Percentiles rank a stretch among this genome's conserved stretches.
phyloP scores from a whole-genome alignment of 2,888 invertebrate genomes.

The Strigamia transsilvanica region DNA sequence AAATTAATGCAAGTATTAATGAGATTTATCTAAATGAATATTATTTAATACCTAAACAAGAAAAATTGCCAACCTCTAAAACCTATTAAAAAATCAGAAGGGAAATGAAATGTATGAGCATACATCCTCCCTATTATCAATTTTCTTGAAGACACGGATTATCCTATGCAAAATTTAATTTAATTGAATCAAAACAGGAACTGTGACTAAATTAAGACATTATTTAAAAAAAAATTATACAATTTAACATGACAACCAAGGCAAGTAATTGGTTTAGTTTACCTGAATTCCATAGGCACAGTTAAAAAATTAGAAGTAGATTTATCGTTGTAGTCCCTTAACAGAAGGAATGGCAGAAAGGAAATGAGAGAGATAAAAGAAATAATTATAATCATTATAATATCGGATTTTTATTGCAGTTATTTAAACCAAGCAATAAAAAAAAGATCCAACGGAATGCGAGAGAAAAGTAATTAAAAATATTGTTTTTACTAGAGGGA shows the following conservation, averaged over 20 bases:
- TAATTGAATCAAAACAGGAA: background rate
- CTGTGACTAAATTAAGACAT: background rate
- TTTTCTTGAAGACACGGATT: background rate
- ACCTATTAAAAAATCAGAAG: background rate
- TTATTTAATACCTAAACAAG: background rate
- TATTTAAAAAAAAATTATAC: background rate
- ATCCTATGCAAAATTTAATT: background rate
- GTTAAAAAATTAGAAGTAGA: slow-evolving; percentile 50
- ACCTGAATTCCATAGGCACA: slow-evolving; percentile 50
- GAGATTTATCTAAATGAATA: background rate
- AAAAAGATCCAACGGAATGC: too few species aligned
- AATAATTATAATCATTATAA: background rate
- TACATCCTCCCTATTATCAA: background rate
- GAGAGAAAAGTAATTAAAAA: too few species aligned
- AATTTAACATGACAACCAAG: background rate
- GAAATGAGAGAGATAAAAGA: background rate
- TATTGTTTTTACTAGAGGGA: too few species aligned
- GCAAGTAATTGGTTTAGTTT: background rate
- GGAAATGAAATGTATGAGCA: background rate
- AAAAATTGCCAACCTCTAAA: background rate
- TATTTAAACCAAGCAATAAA: background rate
- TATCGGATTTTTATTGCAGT: background rate
- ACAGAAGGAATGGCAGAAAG: slow-evolving; percentile 15
- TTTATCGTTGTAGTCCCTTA: slow-evolving; percentile 42
- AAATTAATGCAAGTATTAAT: background rate